phyloP scores from a whole-genome alignment of 1,140 invertebrate genomes.

The Drosophila prosaltans region DNA sequence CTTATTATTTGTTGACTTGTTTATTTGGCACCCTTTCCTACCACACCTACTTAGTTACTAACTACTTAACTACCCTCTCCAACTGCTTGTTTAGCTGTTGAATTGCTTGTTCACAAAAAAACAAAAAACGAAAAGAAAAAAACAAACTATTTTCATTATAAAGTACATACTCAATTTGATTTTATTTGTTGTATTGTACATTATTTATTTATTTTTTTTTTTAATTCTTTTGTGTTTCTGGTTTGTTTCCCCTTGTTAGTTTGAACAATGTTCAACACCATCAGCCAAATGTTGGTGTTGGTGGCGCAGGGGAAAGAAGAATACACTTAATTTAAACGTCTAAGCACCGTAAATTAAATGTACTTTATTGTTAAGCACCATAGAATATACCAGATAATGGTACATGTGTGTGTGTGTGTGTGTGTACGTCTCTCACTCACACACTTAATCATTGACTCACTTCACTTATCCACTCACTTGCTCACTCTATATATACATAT shows the following conservation, averaged over 20 bases:
- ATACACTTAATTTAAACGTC: slow-evolving; percentile 51
- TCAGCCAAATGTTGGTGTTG: slow-evolving; percentile 30
- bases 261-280: slow-evolving; percentile 40
- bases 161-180: slow-evolving; percentile 49
- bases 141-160: slow-evolving; percentile 45
- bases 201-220: not conserved
- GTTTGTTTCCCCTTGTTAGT: slow-evolving; percentile 7
- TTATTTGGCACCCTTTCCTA: not conserved
- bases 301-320: slow-evolving; percentile 6
- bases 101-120: slow-evolving; percentile 55
- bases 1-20: not conserved
- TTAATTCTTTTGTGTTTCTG: slow-evolving; percentile 27
- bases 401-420: not conserved
- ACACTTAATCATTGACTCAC: not conserved
- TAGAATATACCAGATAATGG: slow-evolving; percentile 13
- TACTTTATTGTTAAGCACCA: slow-evolving; percentile 71
- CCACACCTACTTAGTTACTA: slow-evolving; percentile 8
- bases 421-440: slow-evolving; percentile 45
- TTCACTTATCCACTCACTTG: slow-evolving; percentile 8
- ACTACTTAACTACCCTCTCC: slow-evolving; percentile 12
- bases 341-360: slow-evolving; percentile 69
- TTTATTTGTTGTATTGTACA: slow-evolving; percentile 6
- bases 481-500: slow-evolving; percentile 1
- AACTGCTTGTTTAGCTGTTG: slow-evolving; percentile 70
- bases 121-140: not conserved